Conservation (phyloP, 2,113 vertebrate species). For the Cichladusa arquata region DNA sequence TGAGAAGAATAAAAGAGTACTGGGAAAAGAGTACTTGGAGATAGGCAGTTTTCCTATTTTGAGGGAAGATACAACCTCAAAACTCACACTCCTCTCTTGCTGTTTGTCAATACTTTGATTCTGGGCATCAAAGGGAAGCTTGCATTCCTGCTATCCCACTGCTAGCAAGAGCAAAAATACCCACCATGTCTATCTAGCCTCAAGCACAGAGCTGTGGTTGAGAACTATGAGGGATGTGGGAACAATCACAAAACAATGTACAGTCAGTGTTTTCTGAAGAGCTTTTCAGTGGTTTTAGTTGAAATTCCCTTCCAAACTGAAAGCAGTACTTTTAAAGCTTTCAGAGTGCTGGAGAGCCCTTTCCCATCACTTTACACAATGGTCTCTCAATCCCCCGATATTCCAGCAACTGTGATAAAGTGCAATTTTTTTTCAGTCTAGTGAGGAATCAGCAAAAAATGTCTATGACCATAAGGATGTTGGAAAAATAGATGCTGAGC, state of each 20-base stretch:
- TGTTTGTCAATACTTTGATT: slow-evolving; percentile 1
- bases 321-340: not conserved
- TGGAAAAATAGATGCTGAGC: not conserved
- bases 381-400: fast-evolving
- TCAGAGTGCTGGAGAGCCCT: not conserved
- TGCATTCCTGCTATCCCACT: not conserved
- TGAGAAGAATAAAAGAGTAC: not conserved
- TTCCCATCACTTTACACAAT: not conserved
- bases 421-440: not conserved
- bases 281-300: not conserved
- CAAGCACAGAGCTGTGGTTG: not conserved
- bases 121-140: not conserved
- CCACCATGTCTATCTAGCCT: not conserved
- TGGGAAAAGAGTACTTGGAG: not conserved
- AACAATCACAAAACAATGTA: not conserved
- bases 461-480: not conserved
- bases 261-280: not conserved
- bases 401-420: not conserved
- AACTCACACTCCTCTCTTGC: not conserved
- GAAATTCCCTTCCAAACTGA: not conserved
- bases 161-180: not conserved
- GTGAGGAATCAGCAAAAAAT: not conserved
- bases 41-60: not conserved
- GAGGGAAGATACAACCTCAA: not conserved
- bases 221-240: not conserved